Evolutionary conservation across 1,140 invertebrate species (phyloP).

Genomic region (Bombus turneri): DNA sequence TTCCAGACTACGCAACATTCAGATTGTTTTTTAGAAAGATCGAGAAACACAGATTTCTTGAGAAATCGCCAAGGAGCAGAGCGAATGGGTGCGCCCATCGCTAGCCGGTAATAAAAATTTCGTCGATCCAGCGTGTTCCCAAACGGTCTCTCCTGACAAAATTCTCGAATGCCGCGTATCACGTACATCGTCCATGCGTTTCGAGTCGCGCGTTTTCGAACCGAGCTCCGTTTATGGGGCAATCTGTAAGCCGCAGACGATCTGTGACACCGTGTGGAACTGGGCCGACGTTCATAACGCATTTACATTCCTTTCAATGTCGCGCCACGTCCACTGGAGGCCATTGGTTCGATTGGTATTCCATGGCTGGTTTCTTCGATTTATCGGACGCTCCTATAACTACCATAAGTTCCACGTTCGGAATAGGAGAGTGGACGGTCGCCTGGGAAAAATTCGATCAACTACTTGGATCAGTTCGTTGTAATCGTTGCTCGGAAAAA

Average conservation of each 20-base stretch:
- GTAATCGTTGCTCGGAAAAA: too few relatives aligned
- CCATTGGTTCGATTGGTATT: conserved; percentile 77
- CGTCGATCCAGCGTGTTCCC: background rate
- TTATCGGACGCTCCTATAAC: conserved; percentile 74
- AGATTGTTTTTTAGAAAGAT: too few relatives aligned
- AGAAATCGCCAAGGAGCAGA: background rate
- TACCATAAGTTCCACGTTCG: conserved; percentile 68
- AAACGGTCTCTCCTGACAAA: conserved; percentile 33
- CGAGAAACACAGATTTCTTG: background rate
- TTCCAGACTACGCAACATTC: too few relatives aligned
- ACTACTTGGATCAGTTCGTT: background rate
- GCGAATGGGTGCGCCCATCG: background rate
- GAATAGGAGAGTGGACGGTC: conserved; percentile 68
- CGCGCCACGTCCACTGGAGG: conserved; percentile 74
- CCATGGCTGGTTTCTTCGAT: conserved; percentile 72
- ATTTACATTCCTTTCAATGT: conserved; percentile 81
- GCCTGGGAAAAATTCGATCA: conserved; percentile 28
- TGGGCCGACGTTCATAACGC: conserved; percentile 74
- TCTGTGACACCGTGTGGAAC: conserved; percentile 67
- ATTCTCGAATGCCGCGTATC: conserved; percentile 35
- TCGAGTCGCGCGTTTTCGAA: conserved; percentile 48
- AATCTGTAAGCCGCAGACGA: conserved; percentile 67
- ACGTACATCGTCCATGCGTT: conserved; percentile 48
- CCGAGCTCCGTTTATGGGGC: conserved; percentile 53
- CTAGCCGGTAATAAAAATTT: background rate